phyloP scores from a whole-genome alignment of 1,140 invertebrate genomes.

The Helicoverpa armigera region DNA sequence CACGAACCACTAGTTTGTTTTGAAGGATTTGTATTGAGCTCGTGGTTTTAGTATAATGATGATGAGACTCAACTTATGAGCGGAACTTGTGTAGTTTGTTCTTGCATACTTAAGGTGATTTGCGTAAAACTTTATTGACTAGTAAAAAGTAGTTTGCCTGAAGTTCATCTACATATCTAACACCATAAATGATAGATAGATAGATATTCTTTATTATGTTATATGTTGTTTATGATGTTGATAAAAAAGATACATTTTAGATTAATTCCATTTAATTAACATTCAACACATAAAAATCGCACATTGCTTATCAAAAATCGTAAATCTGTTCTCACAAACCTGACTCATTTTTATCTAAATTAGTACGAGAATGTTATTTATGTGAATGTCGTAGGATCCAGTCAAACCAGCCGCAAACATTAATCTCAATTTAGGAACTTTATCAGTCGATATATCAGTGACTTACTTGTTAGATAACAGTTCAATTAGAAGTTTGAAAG shows the following conservation, averaged over 20 bases:
- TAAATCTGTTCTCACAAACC: conserved; percentile 29
- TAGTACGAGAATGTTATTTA: conserved; percentile 32
- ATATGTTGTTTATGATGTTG: too few species aligned
- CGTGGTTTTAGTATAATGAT: conserved; percentile 27
- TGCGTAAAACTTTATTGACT: background rate
- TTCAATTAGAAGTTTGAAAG: conserved; percentile 15
- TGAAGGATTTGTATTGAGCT: conserved; percentile 33
- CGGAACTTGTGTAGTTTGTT: background rate
- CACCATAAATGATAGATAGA: too few species aligned
- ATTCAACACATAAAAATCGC: conserved; percentile 1
- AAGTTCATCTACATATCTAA: background rate
- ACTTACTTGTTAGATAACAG: conserved; percentile 37
- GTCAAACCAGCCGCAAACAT: conserved; percentile 20
- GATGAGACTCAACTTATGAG: conserved; percentile 21
- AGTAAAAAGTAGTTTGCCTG: background rate
- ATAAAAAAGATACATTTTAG: too few species aligned
- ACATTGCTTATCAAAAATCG: conserved; percentile 37
- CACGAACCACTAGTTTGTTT: conserved; percentile 38
- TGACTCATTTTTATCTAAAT: conserved; percentile 37
- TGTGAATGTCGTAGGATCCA: conserved; percentile 17
- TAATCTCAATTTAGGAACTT: conserved; percentile 42
- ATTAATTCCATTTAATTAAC: conserved; percentile 1
- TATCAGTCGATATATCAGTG: conserved; percentile 34
- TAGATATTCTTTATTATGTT: too few species aligned
- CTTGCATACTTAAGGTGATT: background rate